Evolutionary conservation across 2,888 invertebrate species (phyloP), one percentile per base, ranked within the genome.

Genomic region (Antitype chi): DNA sequence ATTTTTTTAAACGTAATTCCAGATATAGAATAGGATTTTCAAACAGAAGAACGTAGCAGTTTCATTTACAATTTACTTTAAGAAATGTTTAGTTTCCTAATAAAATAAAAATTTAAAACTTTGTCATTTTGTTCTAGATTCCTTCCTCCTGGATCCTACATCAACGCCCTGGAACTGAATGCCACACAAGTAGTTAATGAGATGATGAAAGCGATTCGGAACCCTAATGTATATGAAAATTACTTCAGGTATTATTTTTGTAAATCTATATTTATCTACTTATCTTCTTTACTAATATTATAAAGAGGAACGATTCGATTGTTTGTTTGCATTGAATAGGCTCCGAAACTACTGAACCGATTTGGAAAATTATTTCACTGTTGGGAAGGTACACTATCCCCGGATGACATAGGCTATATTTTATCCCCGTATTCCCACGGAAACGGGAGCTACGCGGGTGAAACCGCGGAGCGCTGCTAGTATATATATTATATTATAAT

Each of bases 121-220:
- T 15, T 43, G 15, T 60, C 13, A 0, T 17, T 52, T 6, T 63
- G 0, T 84, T 85, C 8, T 72, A 95, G 95, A 57, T 95, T 95
- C 80, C 85, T 95, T 15, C 95, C 95, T 6, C 95, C 95, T 0
- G 89, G 90, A 7, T 95, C 95, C 0, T 95, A 94, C 66, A 91
- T 96, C 17, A 89, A 96, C 62, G 95, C 95, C 11, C 80, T 84
- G 15, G 82, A 86, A 74, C 73, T 92, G 49, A 88, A 87, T n/a
- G 85, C 91, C 0, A 81, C 85, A 11, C 80, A 87, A 70, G 81
- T 95, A 2, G 94, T 92, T 5, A 67, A 85, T 0, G 67, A 90
- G 57, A 94, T 95, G 82, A 57, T 88, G 3, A 84, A 89, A 55
- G 93, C 94, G 1, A 92, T 94, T 3, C 85, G 81, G 11, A 87